A percentile compares a stretch with the other conserved stretches of the same genome.
phyloP scores from a whole-genome alignment of 2,113 vertebrate species.

The Craseonycteris thonglongyai region DNA sequence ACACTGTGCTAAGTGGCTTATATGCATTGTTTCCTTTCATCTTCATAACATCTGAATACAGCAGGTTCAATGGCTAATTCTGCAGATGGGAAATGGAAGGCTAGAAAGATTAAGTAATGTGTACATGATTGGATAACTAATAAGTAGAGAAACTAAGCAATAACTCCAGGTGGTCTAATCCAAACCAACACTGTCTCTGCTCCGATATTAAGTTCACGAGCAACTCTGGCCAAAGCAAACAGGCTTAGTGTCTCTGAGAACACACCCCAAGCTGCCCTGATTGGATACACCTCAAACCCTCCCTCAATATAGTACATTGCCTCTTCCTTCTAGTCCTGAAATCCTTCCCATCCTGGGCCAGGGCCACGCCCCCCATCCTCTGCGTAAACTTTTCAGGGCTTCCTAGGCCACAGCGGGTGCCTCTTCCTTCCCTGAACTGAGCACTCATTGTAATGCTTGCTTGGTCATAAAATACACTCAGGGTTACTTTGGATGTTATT shows the following conservation, averaged over 20 bases:
- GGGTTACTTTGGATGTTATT: neutral
- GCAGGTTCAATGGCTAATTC: neutral
- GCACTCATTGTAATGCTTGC: neutral
- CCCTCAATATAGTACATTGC: neutral
- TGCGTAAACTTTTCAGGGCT: neutral
- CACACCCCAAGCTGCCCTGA: neutral
- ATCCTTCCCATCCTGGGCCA: neutral
- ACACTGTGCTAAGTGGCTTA: neutral
- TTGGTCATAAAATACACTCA: neutral
- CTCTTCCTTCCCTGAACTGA: neutral
- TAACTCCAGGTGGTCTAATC: neutral
- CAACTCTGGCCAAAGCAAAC: neutral
- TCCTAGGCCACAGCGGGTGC: neutral
- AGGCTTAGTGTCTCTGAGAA: neutral
- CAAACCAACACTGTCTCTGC: neutral
- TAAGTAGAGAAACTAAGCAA: neutral
- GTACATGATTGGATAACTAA: neutral
- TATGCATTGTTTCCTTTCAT: neutral
- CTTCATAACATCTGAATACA: neutral
- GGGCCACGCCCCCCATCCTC: neutral
- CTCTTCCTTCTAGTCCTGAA: neutral
- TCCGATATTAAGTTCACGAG: neutral
- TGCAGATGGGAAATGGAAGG: neutral
- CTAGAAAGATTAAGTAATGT: neutral
- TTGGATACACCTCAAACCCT: fast-evolving